phyloP scores from a whole-genome alignment of 2,113 vertebrate genomes.

The Protobothrops flavoviridis region DNA sequence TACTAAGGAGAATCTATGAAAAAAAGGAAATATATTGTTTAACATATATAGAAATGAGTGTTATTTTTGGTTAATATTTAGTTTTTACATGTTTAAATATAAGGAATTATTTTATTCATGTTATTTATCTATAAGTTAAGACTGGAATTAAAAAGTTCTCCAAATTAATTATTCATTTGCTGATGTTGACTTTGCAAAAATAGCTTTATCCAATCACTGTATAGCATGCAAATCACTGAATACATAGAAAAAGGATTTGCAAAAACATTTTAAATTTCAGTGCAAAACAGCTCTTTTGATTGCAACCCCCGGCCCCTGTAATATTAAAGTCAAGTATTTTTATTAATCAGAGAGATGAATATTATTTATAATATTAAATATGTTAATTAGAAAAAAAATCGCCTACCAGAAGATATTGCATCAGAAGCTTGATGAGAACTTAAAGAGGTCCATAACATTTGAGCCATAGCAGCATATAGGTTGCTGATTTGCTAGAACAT shows the following conservation, averaged over 20 bases:
- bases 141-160: neutral
- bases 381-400: neutral
- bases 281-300: neutral
- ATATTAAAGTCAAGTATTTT: neutral
- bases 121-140: neutral
- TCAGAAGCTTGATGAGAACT: slow-evolving; percentile 26
- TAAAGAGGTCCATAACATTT: neutral
- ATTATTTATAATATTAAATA: neutral
- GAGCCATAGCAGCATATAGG: slow-evolving; percentile 47
- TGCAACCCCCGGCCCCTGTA: neutral
- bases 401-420: slow-evolving; percentile 35
- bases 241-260: neutral
- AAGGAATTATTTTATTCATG: neutral
- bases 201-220: neutral
- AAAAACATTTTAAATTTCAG: neutral
- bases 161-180: neutral
- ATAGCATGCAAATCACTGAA: neutral
- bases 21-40: neutral
- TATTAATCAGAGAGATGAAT: neutral
- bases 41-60: neutral
- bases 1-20: slow-evolving; percentile 59
- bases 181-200: neutral
- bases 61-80: neutral
- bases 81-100: neutral
- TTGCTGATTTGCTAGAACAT: slow-evolving; percentile 7